Conservation (phyloP, 2,113 vertebrate species). For the Crotalus horridus region DNA sequence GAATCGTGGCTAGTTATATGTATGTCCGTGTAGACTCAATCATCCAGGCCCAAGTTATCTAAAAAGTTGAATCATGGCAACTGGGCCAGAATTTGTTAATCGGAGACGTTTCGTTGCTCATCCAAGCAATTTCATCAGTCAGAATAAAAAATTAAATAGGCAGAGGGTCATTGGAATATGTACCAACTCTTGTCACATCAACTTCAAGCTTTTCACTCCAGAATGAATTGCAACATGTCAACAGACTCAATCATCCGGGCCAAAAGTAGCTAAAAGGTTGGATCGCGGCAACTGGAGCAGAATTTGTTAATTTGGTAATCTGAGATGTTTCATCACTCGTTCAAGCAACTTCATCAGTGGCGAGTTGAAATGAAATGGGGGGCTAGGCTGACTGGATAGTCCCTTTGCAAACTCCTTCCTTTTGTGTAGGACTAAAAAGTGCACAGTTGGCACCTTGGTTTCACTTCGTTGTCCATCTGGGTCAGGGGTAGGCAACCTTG, state of each 20-base stretch:
- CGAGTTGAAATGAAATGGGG: neutral
- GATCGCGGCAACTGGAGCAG: neutral
- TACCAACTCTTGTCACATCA: neutral
- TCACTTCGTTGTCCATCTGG: neutral
- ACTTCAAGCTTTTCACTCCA: neutral
- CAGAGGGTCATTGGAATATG: neutral
- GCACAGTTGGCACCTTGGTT: neutral
- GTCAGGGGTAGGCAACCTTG: too few relatives aligned
- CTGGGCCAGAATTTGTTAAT: neutral
- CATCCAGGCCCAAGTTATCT: neutral
- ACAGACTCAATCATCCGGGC: neutral
- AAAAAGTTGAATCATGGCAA: neutral
- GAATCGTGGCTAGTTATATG: neutral
- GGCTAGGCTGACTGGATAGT: neutral
- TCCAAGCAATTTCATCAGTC: neutral
- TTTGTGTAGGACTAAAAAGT: neutral
- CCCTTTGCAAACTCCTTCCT: neutral
- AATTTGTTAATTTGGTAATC: neutral
- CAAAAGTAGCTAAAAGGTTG: neutral
- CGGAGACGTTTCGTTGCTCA: neutral
- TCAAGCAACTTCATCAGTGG: neutral
- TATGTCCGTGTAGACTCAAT: neutral
- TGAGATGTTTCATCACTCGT: neutral
- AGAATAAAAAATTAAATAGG: neutral
- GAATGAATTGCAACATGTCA: neutral